Percentiles rank a stretch among this genome's conserved stretches.
These are phyloP conservation scores for Corvus moneduloides DNA, from an alignment of 2,113 vertebrate genomes.

Conservation along the genomic window DNA sequence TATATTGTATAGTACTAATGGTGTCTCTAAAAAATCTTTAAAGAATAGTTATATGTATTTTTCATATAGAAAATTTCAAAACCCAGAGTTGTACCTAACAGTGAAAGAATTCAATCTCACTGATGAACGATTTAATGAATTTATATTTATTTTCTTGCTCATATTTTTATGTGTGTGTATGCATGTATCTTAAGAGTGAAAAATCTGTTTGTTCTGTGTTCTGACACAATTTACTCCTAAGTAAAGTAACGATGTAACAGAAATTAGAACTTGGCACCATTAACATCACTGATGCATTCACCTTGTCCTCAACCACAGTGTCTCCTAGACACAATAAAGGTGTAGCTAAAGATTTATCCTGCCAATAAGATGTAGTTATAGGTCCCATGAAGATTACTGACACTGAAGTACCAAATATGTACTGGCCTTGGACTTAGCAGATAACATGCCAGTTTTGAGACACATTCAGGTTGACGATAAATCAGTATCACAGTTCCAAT, in stretches of 20 bases:
- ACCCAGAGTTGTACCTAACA: background rate
- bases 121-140: background rate
- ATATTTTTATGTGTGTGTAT: background rate
- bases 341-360: constrained; percentile 32
- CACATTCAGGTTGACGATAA: constrained; percentile 36
- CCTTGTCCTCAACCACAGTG: background rate
- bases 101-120: background rate
- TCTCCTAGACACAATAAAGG: constrained; percentile 3
- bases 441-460: constrained; percentile 63
- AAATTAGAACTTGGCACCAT: background rate
- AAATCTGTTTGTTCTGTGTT: background rate
- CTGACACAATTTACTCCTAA: background rate
- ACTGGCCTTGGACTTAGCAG: constrained; percentile 61
- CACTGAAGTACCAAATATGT: constrained; percentile 38
- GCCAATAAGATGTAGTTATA: constrained; percentile 33
- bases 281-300: background rate
- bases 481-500: constrained; percentile 36
- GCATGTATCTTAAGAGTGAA: background rate
- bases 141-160: background rate
- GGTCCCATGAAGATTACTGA: constrained; percentile 52
- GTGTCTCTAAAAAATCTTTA: background rate
- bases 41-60: background rate
- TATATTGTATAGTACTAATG: background rate
- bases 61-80: background rate
- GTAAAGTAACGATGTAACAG: background rate